These are phyloP conservation scores for Camponotus vicinus DNA, from an alignment of 1,140 invertebrate genomes.

Conservation along the genomic window DNA sequence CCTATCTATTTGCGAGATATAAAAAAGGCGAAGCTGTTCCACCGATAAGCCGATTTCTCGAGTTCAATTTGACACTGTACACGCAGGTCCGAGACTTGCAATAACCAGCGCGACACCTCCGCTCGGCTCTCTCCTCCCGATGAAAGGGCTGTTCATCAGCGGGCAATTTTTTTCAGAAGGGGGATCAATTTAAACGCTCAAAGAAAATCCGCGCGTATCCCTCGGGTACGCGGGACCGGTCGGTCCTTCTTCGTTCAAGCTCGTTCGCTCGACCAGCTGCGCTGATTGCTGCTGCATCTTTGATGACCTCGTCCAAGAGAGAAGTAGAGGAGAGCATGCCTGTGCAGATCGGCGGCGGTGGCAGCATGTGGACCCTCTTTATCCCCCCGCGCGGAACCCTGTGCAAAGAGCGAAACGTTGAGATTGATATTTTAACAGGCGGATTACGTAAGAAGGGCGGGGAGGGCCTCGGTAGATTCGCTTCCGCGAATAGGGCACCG, in stretches of 20 bases:
- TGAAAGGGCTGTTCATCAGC: conserved; percentile 28
- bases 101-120: conserved; percentile 49
- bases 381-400: conserved; percentile 76
- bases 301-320: conserved; percentile 85
- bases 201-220: conserved; percentile 78
- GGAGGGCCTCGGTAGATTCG: conserved; percentile 49
- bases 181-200: conserved; percentile 84
- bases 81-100: conserved; percentile 12
- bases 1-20: conserved; percentile 4
- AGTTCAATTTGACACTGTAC: conserved; percentile 48
- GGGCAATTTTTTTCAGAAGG: conserved; percentile 57
- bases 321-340: conserved; percentile 45
- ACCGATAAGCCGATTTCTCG: conserved; percentile 54
- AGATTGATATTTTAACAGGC: conserved; percentile 86
- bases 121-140: neutral
- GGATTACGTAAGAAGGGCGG: conserved; percentile 82
- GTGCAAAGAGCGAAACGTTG: conserved; percentile 82
- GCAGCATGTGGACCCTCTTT: conserved; percentile 24
- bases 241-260: conserved; percentile 50
- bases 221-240: conserved; percentile 52
- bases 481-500: conserved; percentile 61
- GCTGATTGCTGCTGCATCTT: conserved; percentile 86
- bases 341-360: conserved; percentile 63
- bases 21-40: neutral
- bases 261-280: conserved; percentile 80